phyloP scores from a whole-genome alignment of 2,888 invertebrate genomes.

The Lagria hirta region DNA sequence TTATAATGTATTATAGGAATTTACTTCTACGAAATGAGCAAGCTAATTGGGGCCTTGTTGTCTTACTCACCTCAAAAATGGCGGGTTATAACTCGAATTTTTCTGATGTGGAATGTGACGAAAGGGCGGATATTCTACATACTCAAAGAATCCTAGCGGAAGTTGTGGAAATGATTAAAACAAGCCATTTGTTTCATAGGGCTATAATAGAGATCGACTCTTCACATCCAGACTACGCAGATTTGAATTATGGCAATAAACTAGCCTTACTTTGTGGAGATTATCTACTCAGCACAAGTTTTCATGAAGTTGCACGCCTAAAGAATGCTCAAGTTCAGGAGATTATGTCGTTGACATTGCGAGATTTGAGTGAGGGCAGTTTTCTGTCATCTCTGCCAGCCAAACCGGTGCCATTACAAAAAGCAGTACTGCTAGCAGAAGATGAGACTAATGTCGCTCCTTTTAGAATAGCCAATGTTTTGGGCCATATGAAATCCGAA shows the following conservation, averaged over 20 bases:
- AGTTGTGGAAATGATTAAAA: conserved; percentile 93
- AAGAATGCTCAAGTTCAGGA: conserved; percentile 79
- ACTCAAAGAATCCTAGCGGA: conserved; percentile 88
- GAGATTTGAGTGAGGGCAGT: conserved; percentile 86
- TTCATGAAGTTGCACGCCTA: conserved; percentile 78
- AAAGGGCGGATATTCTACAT: conserved; percentile 75
- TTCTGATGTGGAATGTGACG: conserved; percentile 78
- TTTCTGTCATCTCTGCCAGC: conserved; percentile 80
- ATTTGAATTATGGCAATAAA: conserved; percentile 93
- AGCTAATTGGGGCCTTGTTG: conserved; percentile 91
- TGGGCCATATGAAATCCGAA: conserved; percentile 70
- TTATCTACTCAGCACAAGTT: conserved; percentile 87
- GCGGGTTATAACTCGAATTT: conserved; percentile 78
- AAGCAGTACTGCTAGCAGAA: conserved; percentile 34
- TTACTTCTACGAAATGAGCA: conserved; percentile 67
- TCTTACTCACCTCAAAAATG: conserved; percentile 85
- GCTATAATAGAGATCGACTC: conserved; percentile 77
- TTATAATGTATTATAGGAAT: conserved; percentile 30
- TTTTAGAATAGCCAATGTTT: conserved; percentile 38
- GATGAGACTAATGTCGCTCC: conserved; percentile 39
- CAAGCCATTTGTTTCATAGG: conserved; percentile 81
- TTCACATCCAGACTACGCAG: conserved; percentile 57
- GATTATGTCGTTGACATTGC: conserved; percentile 81
- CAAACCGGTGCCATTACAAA: conserved; percentile 54
- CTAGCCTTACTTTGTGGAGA: conserved; percentile 87